Conservation (phyloP, 1,140 invertebrate species). For the Bombus ignitus region DNA sequence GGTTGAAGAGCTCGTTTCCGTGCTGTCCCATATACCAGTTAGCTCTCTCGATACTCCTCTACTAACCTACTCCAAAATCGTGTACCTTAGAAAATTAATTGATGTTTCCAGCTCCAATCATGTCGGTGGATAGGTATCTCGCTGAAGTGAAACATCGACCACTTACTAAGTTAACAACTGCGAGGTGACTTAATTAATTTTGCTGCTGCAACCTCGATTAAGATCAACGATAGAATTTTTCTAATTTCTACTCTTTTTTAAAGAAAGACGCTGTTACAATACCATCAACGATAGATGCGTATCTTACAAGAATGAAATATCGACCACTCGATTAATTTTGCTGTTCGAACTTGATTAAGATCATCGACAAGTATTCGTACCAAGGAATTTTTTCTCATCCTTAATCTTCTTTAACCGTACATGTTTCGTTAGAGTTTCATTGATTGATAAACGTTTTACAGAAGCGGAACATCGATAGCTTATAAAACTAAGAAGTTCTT, state of each 20-base stretch:
- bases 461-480: too few relatives aligned
- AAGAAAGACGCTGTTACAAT: not conserved
- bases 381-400: too few relatives aligned
- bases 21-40: not conserved
- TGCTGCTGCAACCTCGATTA: not conserved
- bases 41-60: not conserved
- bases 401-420: too few relatives aligned
- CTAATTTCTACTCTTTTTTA: not conserved
- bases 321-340: not conserved
- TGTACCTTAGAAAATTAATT: conserved; percentile 1
- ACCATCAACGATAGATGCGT: not conserved
- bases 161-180: not conserved
- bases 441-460: too few relatives aligned
- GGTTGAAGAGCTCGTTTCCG: not conserved
- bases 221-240: not conserved
- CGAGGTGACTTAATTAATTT: not conserved
- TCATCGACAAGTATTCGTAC: too few relatives aligned
- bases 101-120: not conserved
- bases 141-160: not conserved
- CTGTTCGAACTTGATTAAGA: too few relatives aligned
- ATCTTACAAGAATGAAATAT: not conserved
- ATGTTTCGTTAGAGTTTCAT: too few relatives aligned
- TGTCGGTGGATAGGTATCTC: not conserved
- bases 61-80: conserved; percentile 4
- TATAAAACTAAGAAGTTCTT: too few relatives aligned